These are phyloP conservation scores for Leptinotarsa rubiginosa DNA, from an alignment of 2,888 invertebrate genomes.

Conservation along the genomic window DNA sequence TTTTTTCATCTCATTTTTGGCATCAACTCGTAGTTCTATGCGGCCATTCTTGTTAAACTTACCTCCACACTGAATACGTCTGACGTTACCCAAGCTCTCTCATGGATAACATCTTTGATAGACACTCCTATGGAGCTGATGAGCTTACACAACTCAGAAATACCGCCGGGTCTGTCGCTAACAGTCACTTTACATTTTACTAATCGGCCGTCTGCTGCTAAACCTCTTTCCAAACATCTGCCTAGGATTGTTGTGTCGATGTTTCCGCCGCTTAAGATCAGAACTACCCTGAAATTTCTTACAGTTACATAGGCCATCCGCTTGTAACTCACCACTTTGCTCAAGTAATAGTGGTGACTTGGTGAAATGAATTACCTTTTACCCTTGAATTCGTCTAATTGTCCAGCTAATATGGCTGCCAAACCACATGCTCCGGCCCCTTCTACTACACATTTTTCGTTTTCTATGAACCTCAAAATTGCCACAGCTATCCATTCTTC, in stretches of 20 bases:
- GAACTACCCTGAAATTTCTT: constrained; percentile 76
- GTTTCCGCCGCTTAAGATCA: constrained; percentile 88
- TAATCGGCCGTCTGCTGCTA: constrained; percentile 87
- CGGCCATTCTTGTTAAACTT: constrained; percentile 27
- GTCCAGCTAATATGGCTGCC: constrained; percentile 75
- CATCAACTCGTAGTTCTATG: no score
- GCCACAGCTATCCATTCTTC: constrained; percentile 76
- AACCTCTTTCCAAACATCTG: constrained; percentile 86
- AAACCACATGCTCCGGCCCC: constrained; percentile 79
- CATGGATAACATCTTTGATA: constrained; percentile 96
- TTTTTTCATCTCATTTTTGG: no score
- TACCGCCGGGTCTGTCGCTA: constrained; percentile 89
- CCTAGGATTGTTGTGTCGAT: constrained; percentile 93
- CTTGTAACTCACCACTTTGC: no score
- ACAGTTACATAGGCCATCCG: no score
- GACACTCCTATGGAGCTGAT: constrained; percentile 84
- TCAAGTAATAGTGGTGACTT: no score
- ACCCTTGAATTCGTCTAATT: constrained; percentile 74
- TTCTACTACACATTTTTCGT: constrained; percentile 79
- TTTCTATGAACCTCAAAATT: constrained; percentile 73
- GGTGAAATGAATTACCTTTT: constrained; percentile 68
- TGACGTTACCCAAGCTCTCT: constrained; percentile 91
- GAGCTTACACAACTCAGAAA: constrained; percentile 84
- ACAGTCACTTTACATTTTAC: constrained; percentile 82
- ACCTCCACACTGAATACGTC: constrained; percentile 87